Conservation (phyloP, 37 sponge, comb jelly and placozoan species). For the Crambe crambe region DNA sequence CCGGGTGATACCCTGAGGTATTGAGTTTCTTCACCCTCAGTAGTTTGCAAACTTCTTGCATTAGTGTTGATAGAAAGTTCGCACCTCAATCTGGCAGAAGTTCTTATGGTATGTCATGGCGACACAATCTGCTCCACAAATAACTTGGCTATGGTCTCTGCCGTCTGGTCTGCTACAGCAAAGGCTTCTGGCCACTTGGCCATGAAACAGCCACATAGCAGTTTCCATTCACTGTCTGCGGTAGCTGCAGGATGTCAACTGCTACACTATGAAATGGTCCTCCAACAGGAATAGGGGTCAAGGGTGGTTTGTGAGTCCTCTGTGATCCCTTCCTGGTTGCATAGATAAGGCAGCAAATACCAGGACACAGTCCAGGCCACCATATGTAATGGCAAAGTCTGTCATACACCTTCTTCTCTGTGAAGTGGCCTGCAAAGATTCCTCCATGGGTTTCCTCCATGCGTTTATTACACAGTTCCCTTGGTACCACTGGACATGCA, state of each 20-base stretch:
- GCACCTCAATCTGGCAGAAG: conserved; percentile 48
- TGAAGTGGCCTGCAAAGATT: neutral
- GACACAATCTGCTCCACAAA: no score
- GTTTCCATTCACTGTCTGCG: no score
- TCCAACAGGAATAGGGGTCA: no score
- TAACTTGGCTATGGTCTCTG: conserved; percentile 44
- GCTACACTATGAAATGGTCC: no score
- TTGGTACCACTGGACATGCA: neutral
- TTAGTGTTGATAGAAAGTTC: conserved; percentile 13
- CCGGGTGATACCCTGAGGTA: conserved; percentile 51
- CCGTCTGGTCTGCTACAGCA: conserved; percentile 42
- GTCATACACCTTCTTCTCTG: neutral
- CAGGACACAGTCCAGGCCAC: no score
- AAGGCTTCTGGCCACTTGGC: conserved; percentile 69
- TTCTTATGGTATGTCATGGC: conserved; percentile 27
- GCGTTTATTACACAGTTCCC: neutral
- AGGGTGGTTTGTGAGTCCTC: no score
- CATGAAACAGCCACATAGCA: conserved; percentile 49
- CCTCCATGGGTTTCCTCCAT: neutral
- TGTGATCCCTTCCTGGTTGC: no score
- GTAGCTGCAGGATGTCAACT: no score
- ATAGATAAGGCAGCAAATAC: no score
- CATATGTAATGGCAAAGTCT: neutral
- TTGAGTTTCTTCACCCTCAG: conserved; percentile 47
- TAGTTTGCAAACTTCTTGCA: no score